Evolutionary conservation across 2,113 vertebrate genomes (phyloP), one percentile per base, ranked within the genome.

Genomic region (Caranx melampygus): DNA sequence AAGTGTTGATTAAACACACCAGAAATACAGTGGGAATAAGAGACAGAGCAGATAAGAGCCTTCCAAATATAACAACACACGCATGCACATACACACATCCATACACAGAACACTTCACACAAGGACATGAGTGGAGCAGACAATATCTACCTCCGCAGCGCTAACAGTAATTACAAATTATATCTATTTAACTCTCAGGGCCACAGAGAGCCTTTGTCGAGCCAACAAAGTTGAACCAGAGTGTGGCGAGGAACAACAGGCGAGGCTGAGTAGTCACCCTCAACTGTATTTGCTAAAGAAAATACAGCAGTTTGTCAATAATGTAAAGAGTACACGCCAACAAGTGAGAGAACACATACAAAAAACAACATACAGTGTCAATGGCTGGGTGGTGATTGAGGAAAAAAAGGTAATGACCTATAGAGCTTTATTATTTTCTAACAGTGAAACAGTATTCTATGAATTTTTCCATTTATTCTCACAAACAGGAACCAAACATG

Each of bases 1-100:
- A 91, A 90, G 75, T 77, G 87, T 90, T 83, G 87, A 91, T 92
- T 87, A 84, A 86, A 87, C 82, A 78, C 63, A 78, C 45, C 67
- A 73, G 55, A 73, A 84, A 84, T 62, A 85, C 72, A 84, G 66
- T 52, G 65, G 81, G 65, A 88, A 84, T 84, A 75, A 72, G 69
- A 87, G 75, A 85, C 62, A 10, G 71, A 76, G 44, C 45, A 75
- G 85, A 92, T 82, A 86, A 79, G 75, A 79, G 63, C 31, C 76
- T 75, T 91, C 81, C 87, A 92, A 87, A 83, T 79, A 83, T 72
- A 87, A 88, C 67, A 81, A 82, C 52, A 59, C 71, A 73, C 45
- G 51, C 57, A 68, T 33, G 35, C 33, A 60, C 81, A 75, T 3
- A 33, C 63, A 54, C 54, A 31, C 51, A 57, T 58, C 42, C 8